phyloP scores from a whole-genome alignment of 2,888 invertebrate genomes.

The Hirudinaria manillensis region DNA sequence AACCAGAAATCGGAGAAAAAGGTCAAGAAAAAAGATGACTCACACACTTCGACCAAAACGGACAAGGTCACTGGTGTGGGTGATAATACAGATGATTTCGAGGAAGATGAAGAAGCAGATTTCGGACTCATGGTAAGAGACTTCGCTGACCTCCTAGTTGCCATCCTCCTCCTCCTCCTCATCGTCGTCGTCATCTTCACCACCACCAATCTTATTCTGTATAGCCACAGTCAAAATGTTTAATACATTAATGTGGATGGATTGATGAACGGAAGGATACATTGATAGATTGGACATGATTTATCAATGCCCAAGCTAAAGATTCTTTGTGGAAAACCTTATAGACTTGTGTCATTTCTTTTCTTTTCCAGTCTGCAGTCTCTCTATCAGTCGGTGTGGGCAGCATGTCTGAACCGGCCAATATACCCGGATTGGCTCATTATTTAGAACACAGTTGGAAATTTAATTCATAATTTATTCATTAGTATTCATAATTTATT shows the following conservation, averaged over 20 bases:
- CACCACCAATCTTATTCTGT: not conserved
- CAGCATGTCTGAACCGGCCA: conserved; percentile 50
- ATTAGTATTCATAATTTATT: not conserved
- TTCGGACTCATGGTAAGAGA: conserved; percentile 2
- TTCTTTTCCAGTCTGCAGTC: conserved; percentile 46
- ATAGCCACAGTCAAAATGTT: not conserved
- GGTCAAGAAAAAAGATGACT: no score
- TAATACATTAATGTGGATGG: no score
- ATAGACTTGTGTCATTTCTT: not conserved
- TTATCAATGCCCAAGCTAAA: no score
- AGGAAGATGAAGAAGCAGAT: conserved; percentile 22
- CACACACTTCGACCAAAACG: no score
- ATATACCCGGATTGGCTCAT: conserved; percentile 52
- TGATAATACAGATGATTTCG: conserved; percentile 25
- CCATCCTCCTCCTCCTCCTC: not conserved
- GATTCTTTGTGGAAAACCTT: no score
- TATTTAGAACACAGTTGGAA: conserved; percentile 53
- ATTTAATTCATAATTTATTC: conserved; percentile 18
- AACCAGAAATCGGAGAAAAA: no score
- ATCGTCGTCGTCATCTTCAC: conserved; percentile 1
- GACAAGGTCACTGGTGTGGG: no score
- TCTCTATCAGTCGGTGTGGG: conserved; percentile 49
- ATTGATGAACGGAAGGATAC: no score
- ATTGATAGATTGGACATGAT: no score
- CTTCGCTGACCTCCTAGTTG: not conserved